Base-by-base conservation (phyloP, 2,888 invertebrate species). In the Dynastes hyllus region DNA sequence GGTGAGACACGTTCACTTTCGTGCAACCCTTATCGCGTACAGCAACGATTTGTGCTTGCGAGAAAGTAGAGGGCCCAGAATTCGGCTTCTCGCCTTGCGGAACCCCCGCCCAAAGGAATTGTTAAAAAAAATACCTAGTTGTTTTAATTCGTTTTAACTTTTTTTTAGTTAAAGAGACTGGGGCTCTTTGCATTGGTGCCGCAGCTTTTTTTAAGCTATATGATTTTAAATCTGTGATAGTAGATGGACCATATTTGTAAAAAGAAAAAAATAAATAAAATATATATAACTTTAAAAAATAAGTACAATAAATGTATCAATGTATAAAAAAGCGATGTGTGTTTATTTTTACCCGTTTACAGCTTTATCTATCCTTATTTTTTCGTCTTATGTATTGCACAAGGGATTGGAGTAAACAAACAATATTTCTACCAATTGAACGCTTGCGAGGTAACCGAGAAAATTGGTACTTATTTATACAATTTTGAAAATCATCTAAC, bases 201-300 rank as follows among this genome's bases (percentile, higher is more conserved):
- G 53, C 78, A 79, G 81, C 79, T 82, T 81, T 81, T 80, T 78
- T 78, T 78, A 70, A 81, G 82, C 83, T 85, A 85, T 84, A 85
- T 85, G 83, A 85, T 88, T 88, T 89, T 87, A 88, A 88, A 89
- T 87, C 89, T 89, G 89, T 89, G 89, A 89, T 89, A 89, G 89
- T 89, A 89, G 89, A 89, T 84, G 89, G 89, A 89, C 89, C 89
- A 88, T 87, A 84, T 86, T 86, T 89, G 88, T 89, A 89, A 88
- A 88, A 88, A 87, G 85, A 83, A 86, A 84, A 85, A 85, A 85
- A 86, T 83, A 86, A 85, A 84, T 83, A 83, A 78, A 71, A 78
- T 63, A 73, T 71, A 79, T 79, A 79, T 79, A 76, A 82, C 71
- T 79, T 78, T 85, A 84, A 84, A 45, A 85, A 82, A 86, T 87